Conservation (phyloP, 1,140 invertebrate species). For the Conus ventricosus region DNA sequence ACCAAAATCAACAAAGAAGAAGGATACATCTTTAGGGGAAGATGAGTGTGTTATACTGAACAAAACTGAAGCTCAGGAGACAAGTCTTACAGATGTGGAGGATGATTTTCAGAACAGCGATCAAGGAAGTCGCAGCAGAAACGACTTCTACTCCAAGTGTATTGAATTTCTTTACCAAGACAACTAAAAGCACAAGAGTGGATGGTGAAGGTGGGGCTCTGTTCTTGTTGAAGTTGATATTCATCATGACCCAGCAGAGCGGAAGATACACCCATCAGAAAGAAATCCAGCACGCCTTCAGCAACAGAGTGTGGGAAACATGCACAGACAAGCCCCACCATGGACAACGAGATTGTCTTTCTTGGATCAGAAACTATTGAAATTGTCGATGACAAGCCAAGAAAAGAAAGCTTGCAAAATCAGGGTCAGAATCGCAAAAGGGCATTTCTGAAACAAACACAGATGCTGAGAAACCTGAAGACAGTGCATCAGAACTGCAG, state of each 20-base stretch:
- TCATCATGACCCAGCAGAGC: constrained; percentile 13
- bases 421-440: neutral
- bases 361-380: constrained; percentile 33
- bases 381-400: neutral
- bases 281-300: neutral
- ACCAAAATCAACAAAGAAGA: neutral
- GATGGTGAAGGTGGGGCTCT: neutral
- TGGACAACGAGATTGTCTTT: constrained; percentile 16
- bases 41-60: neutral
- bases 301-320: neutral
- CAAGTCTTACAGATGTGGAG: neutral
- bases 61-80: neutral
- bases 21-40: neutral
- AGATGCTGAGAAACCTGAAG: neutral
- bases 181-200: neutral
- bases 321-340: no score
- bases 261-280: neutral
- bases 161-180: constrained; percentile 19
- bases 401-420: neutral
- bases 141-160: constrained; percentile 7
- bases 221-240: constrained; percentile 22
- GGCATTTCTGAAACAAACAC: neutral
- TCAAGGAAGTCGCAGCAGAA: neutral
- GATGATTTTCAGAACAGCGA: neutral
- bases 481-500: neutral